Evolutionary conservation across 2,113 vertebrate species (phyloP), one percentile per base, ranked within the genome.

Genomic region (Dicerorhinus sumatrensis): DNA sequence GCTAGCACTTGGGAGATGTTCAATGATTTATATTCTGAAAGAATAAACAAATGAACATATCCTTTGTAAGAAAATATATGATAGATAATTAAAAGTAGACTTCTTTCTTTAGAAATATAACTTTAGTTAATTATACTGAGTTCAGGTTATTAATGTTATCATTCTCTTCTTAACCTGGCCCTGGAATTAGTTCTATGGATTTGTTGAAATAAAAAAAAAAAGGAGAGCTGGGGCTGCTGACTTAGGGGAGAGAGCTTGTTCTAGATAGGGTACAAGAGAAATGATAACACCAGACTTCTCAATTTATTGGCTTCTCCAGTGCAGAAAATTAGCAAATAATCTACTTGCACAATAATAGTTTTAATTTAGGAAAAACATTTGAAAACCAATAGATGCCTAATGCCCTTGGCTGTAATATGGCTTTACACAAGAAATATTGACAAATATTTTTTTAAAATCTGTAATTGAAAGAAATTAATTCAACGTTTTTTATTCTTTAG

Each of bases 351-450:
- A 77, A 13, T 70, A 81, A 56, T n/a, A 60, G 54, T 82, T 95
- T 90, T 25, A 21, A 76, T 48, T 94, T 79, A 58, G 18, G 9
- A 69, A 91, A 39, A 85, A 80, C 13, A 80, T 60, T 81, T 92
- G 83, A 92, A 91, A 92, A 82, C 46, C 33, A 92, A 69, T 73
- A 94, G 81, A 63, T 81, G 1, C 60, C 31, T 73, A 81, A 91
- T 85, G 27, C 31, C 73, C 17, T 79, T 62, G 39, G 21, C 46
- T 70, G 1, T 92, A 56, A 70, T 42, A 46, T 1, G 27, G 33
- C 20, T 91, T 72, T 75, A 62, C 25, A 82, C 84, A 84, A 73
- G 13, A 89, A 89, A 56, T 86, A 42, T 31, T 86, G 67, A 77
- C 39, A 94, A 31, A 27, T 23, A 48, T 51, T 79, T 76, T 86